phyloP scores from a whole-genome alignment of 2,113 vertebrate species.

The Oryzias melastigma region DNA sequence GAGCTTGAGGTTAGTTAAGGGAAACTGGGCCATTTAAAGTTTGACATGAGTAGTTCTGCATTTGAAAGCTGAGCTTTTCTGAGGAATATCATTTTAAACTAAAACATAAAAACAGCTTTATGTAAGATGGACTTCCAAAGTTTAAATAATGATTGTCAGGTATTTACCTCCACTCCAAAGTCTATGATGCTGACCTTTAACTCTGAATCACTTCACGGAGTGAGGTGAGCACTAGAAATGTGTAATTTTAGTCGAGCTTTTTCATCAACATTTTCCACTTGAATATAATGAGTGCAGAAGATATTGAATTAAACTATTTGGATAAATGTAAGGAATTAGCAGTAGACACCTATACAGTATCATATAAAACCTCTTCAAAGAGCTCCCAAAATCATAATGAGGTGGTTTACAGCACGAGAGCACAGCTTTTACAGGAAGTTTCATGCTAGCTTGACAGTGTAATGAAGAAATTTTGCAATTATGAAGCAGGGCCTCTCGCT shows the following conservation, averaged over 20 bases:
- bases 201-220: constrained; percentile 4
- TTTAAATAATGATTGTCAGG: neutral
- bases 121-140: no score
- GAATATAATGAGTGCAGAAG: constrained; percentile 5
- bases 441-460: constrained; percentile 34
- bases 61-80: constrained; percentile 9
- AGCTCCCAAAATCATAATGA: constrained; percentile 44
- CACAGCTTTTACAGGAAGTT: constrained; percentile 54
- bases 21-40: constrained; percentile 12
- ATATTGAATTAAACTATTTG: constrained; percentile 9
- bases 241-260: neutral
- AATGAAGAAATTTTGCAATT: constrained; percentile 9
- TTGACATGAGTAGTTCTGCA: constrained; percentile 23
- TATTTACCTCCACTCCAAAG: constrained; percentile 3
- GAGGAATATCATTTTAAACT: constrained; percentile 5
- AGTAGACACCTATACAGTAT: constrained; percentile 28
- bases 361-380: constrained; percentile 42
- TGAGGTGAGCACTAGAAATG: neutral
- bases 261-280: constrained; percentile 1
- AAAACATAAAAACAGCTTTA: neutral
- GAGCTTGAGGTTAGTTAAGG: constrained; percentile 37
- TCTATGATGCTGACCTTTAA: neutral
- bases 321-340: constrained; percentile 37
- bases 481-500: constrained; percentile 23
- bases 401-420: constrained; percentile 39